Base-by-base conservation (phyloP, 2,797 vertebrate species). In the Myotis vivesi region DNA sequence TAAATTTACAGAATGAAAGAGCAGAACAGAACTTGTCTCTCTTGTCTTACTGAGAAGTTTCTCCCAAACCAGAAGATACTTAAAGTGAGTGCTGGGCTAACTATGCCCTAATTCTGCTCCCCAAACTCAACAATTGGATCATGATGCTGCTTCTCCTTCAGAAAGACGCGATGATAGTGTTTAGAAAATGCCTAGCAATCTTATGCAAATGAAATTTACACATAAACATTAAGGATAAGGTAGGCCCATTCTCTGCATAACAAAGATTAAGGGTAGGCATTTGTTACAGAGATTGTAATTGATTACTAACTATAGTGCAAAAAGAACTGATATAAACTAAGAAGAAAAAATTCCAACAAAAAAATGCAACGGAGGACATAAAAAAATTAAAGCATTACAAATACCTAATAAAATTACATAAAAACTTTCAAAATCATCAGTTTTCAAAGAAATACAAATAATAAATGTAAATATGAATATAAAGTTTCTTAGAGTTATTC, bases 361-460 rank as follows among this genome's bases (percentile, higher is more conserved):
- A 59, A 84, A 85, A 33, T 88, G 66, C 15, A 85, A 44, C 51
- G 76, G 49, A 79, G 33, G 51, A n/a, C 28, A 57, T 44, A 22
- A 73, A 62, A 62, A 91, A 66, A 23, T 79, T 28, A 53, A 23
- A 59, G 12, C 64, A 77, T 89, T 82, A 76, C 12, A 89, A 82
- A 92, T 46, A 71, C 36, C 25, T 71, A 38, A 80, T 49, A 81
- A 36, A 68, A 59, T 7, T 2, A 22, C 62, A 36, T 25, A 4
- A 82, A 75, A 46, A 15, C 41, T 86, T 44, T 87, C 66, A 84
- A 36, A 64, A 15, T 82, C 5, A 53, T 83, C 12, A 36, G 19
- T 51, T 86, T 85, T 86, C 53, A 93, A 64, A 80, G 46, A 95
- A 92, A 71, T 55, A 17, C 16, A 69, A 79, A 55, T n/a, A 87